Conservation (phyloP, 2,113 vertebrate genomes). For the Catagonus wagneri region DNA sequence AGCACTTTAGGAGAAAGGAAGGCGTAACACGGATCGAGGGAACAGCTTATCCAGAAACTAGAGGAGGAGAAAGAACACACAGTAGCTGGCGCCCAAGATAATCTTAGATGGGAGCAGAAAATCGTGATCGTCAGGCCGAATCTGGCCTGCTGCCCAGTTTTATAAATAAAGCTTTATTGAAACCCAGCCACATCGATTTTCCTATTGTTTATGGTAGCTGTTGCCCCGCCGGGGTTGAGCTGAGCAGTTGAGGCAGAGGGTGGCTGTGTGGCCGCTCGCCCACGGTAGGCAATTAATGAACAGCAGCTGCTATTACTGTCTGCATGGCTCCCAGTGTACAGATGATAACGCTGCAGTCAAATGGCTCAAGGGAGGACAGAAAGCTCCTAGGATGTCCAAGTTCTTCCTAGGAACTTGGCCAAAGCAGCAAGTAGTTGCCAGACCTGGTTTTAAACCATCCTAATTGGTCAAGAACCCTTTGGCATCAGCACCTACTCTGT, state of each 20-base stretch:
- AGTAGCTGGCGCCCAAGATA: no score
- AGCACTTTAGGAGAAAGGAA: not conserved
- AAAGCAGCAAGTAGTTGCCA: not conserved
- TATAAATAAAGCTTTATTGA: not conserved
- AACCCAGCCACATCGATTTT: not conserved
- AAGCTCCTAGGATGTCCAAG: no score
- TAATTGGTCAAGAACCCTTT: not conserved
- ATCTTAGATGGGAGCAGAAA: not conserved
- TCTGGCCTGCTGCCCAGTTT: not conserved
- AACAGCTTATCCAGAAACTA: not conserved
- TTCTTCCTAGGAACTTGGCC: not conserved
- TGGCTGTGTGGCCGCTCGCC: not conserved
- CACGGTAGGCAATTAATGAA: not conserved
- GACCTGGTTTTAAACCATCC: not conserved
- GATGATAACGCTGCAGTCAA: not conserved
- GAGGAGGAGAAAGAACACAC: rapidly evolving
- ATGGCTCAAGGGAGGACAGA: not conserved
- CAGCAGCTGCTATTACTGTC: not conserved
- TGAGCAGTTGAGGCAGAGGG: no score
- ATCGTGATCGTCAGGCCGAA: no score
- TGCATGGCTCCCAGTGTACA: not conserved
- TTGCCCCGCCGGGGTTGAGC: not conserved
- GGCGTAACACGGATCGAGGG: not conserved
- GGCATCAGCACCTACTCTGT: not conserved
- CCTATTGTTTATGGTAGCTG: not conserved